Evolutionary conservation across 2,113 vertebrate genomes (phyloP).

Genomic region (Phrynocephalus versicolor): DNA sequence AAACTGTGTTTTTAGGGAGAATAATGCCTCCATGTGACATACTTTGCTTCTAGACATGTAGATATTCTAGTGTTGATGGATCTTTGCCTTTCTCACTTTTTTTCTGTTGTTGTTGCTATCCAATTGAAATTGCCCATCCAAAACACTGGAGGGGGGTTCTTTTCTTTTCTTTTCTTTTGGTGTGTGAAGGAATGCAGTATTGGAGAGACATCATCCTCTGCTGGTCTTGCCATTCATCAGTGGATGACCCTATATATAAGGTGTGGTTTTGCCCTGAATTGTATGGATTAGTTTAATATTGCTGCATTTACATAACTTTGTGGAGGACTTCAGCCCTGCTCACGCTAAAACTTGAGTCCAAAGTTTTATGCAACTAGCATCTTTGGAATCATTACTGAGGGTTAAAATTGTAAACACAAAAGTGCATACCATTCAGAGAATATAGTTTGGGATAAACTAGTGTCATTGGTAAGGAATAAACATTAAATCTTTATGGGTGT

Average conservation of each 20-base stretch:
- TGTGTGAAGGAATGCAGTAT: not conserved
- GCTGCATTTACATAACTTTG: not conserved
- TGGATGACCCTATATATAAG: not conserved
- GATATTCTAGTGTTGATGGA: too few relatives aligned
- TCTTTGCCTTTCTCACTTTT: too few relatives aligned
- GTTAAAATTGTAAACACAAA: slow-evolving; percentile 51
- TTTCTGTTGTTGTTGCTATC: too few relatives aligned
- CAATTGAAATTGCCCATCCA: too few relatives aligned
- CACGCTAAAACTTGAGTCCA: slow-evolving; percentile 55
- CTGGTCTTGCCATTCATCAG: too few relatives aligned
- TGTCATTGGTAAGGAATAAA: slow-evolving; percentile 48
- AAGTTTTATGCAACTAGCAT: slow-evolving; percentile 53
- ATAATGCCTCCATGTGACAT: too few relatives aligned
- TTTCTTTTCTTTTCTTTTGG: too few relatives aligned
- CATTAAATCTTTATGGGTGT: slow-evolving; percentile 4
- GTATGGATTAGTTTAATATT: not conserved
- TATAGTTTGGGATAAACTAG: slow-evolving; percentile 14
- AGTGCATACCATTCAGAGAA: slow-evolving; percentile 29
- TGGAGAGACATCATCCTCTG: too few relatives aligned
- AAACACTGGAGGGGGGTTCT: too few relatives aligned
- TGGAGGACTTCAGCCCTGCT: not conserved
- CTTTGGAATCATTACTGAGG: slow-evolving; percentile 22
- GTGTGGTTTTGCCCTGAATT: not conserved
- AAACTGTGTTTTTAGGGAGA: too few relatives aligned
- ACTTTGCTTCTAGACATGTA: too few relatives aligned